phyloP scores from a whole-genome alignment of 35 echinoderm and acorn worm genomes.

The Ptychodera flava region DNA sequence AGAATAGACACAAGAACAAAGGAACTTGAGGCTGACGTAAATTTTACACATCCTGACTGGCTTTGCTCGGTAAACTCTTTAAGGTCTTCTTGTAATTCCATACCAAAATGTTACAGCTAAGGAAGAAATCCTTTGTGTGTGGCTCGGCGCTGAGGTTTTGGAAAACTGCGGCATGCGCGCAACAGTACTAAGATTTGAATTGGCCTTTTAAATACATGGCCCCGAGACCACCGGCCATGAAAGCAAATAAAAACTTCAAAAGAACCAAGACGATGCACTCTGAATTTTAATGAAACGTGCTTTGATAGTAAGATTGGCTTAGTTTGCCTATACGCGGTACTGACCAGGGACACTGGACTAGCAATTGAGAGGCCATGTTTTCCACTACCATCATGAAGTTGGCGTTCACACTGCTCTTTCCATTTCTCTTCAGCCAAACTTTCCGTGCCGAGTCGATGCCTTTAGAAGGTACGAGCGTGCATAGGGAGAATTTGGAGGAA shows the following conservation, averaged over 20 bases:
- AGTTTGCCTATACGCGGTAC: not conserved
- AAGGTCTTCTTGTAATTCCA: not conserved
- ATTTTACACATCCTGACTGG: not conserved
- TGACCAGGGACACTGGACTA: not conserved
- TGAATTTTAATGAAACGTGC: not conserved
- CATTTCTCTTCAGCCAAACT: not conserved
- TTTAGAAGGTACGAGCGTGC: not conserved
- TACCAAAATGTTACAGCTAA: not conserved
- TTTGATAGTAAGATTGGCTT: not conserved
- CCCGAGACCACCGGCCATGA: not conserved
- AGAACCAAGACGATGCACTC: not conserved
- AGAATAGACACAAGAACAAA: not conserved
- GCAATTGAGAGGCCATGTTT: not conserved
- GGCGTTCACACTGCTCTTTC: not conserved
- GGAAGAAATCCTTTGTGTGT: not conserved
- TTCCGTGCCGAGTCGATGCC: not conserved
- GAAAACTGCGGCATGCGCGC: not conserved
- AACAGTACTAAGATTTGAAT: not conserved
- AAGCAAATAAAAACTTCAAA: slow-evolving; percentile 2
- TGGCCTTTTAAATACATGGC: not conserved
- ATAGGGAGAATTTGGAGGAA: not conserved
- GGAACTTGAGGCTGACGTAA: not conserved
- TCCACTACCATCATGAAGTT: not conserved
- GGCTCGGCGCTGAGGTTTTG: not conserved
- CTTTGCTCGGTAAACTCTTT: not conserved